Percentiles rank a stretch among this genome's conserved stretches.
Conservation (phyloP, 2,888 invertebrate genomes). For the Himalopsyche tibetana region DNA sequence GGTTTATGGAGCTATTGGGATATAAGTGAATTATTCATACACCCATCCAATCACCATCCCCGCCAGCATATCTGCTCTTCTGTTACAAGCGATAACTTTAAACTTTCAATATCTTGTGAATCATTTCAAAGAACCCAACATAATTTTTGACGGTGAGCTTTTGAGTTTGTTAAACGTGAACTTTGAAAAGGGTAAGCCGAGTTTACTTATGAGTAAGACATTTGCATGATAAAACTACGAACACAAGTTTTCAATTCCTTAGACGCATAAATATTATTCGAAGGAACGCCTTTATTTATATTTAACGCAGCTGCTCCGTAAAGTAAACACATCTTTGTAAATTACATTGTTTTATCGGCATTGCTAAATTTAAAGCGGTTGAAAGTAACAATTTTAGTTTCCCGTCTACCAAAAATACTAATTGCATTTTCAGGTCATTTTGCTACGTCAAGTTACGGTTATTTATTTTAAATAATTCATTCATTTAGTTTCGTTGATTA, state of each 20-base stretch:
- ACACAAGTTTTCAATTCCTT: neutral
- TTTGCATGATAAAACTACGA: neutral
- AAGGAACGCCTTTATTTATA: neutral
- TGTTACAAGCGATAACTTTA: constrained; percentile 59
- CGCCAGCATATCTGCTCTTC: constrained; percentile 33
- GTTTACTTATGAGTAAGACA: neutral
- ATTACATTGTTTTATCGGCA: no score
- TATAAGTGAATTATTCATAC: constrained; percentile 65
- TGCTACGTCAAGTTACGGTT: no score
- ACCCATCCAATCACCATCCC: constrained; percentile 64
- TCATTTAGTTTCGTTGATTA: no score
- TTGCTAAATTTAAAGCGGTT: no score
- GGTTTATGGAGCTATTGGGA: constrained; percentile 63
- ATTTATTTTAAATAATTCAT: no score
- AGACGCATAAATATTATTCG: neutral
- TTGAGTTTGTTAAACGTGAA: constrained; percentile 28
- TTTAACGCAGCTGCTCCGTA: no score
- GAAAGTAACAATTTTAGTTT: no score
- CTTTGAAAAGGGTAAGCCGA: constrained; percentile 27
- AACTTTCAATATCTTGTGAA: constrained; percentile 62
- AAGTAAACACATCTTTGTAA: no score
- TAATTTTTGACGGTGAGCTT: constrained; percentile 36
- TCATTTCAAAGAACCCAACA: constrained; percentile 40
- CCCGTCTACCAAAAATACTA: no score
- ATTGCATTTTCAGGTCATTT: no score